Conservation (phyloP, 2,888 invertebrate genomes). For the Standfussiana lucernea region DNA sequence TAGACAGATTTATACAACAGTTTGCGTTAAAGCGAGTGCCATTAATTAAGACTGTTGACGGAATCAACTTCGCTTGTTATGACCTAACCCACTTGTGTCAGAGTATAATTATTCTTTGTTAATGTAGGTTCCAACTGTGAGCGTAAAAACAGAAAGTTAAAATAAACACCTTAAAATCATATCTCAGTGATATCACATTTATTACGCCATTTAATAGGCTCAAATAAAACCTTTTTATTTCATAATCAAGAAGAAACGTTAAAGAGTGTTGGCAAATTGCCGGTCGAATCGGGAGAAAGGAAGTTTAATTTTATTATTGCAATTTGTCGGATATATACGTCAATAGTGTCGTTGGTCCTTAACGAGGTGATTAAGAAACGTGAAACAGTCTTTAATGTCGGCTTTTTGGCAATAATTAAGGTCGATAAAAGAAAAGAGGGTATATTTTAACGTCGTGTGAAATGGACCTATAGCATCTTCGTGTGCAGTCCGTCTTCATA, state of each 20-base stretch:
- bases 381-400: conserved; percentile 68
- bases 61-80: conserved; percentile 54
- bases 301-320: conserved; percentile 66
- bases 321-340: conserved; percentile 73
- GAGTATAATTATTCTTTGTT: conserved; percentile 51
- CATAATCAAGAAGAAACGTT: conserved; percentile 71
- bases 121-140: conserved; percentile 3
- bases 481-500: conserved; percentile 55
- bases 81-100: conserved; percentile 58
- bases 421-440: conserved; percentile 61
- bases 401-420: conserved; percentile 64
- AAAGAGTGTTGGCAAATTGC: conserved; percentile 65
- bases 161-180: conserved; percentile 16
- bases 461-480: conserved; percentile 61
- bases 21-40: conserved; percentile 40
- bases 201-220: conserved; percentile 42
- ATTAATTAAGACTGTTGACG: conserved; percentile 64
- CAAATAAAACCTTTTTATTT: conserved; percentile 67
- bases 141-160: conserved; percentile 46
- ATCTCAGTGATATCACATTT: conserved; percentile 40
- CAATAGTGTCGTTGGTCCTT: conserved; percentile 71
- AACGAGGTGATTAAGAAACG: conserved; percentile 72
- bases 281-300: conserved; percentile 61
- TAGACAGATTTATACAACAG: conserved; percentile 62
- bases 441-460: conserved; percentile 69